Conservation (phyloP, 2,888 invertebrate species). For the Pollenia amentaria region DNA sequence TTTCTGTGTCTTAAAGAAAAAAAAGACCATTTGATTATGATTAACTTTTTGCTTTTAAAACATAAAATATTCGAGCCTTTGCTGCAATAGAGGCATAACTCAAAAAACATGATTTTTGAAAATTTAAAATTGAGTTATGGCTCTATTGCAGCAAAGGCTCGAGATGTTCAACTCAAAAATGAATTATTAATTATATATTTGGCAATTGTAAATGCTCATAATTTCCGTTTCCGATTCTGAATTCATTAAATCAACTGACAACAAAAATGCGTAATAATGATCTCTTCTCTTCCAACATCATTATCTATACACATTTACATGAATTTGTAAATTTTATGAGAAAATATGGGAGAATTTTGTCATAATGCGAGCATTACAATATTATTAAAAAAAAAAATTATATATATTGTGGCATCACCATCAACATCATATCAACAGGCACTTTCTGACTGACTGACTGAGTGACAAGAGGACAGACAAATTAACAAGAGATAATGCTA, state of each 20-base stretch:
- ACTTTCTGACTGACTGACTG: not conserved
- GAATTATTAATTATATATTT: constrained; percentile 11
- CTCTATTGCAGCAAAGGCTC: no score
- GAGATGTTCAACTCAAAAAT: not conserved
- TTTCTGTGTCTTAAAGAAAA: no score
- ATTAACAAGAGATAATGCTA: constrained; percentile 48
- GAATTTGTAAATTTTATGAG: not conserved
- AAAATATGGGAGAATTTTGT: constrained; percentile 40
- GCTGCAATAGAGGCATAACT: no score
- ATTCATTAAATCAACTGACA: constrained; percentile 22
- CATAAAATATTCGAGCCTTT: no score
- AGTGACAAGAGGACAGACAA: constrained; percentile 6
- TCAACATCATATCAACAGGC: constrained; percentile 14
- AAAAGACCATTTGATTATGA: no score
- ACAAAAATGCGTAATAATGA: constrained; percentile 39
- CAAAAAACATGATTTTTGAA: no score
- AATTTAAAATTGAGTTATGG: no score
- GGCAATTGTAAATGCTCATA: constrained; percentile 46
- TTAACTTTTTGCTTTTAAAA: no score
- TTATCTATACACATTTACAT: not conserved
- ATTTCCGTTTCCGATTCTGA: constrained; percentile 70
- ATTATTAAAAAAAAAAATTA: constrained; percentile 14
- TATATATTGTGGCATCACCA: constrained; percentile 39
- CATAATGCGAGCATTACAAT: not conserved
- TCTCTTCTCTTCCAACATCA: constrained; percentile 7